Base-by-base conservation (phyloP, 2,888 invertebrate genomes). In the Rhorus exstirpatorius region DNA sequence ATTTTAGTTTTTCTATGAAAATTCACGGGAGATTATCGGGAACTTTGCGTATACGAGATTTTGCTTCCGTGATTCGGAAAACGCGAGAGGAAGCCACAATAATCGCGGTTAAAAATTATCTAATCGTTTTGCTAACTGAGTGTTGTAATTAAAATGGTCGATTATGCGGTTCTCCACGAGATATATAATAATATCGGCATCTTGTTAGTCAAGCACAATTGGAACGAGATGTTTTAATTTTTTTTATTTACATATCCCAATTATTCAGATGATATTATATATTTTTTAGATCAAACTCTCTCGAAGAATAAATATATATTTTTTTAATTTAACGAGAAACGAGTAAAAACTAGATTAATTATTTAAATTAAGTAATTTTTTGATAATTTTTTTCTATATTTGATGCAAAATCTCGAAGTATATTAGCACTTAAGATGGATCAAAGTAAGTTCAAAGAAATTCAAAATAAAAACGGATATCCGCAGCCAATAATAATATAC, bases 61-160 rank as follows among this genome's bases (percentile, higher is more conserved):
- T 26, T 10, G 41, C 49, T 17, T 1, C 35, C 19, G 21, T 14
- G 10, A 31, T 49, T 38, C 24, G 19, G 55, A 70, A 17, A 41
- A 19, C 14, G 51, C 70, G 31, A 35, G 10, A 44, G 70, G 70
- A 76, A 76, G 21, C 58, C 41, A 17, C 24, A 26, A 55, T 72
- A 38, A 53, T 38, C 31, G 61, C 61, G 63, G 68, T 58, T 63
- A 49, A n/a, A 49, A n/a, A 19, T 80, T 81, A 83, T 83, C 81
- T 81, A 70, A 83, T 83, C 81, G 44, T 44, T 19, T 44, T 38
- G 60, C 68, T 44, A 81, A 58, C 49, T 58, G 63, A 21, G 51
- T 53, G 26, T 26, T 31, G 49, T 51, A 83, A 78, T 78, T 78
- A 75, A 71, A 12, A 19, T 19, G 55, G 46, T 53, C 49, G 49